These are phyloP conservation scores for Platysteira castanea DNA, from an alignment of 2,113 vertebrate genomes.

Conservation along the genomic window DNA sequence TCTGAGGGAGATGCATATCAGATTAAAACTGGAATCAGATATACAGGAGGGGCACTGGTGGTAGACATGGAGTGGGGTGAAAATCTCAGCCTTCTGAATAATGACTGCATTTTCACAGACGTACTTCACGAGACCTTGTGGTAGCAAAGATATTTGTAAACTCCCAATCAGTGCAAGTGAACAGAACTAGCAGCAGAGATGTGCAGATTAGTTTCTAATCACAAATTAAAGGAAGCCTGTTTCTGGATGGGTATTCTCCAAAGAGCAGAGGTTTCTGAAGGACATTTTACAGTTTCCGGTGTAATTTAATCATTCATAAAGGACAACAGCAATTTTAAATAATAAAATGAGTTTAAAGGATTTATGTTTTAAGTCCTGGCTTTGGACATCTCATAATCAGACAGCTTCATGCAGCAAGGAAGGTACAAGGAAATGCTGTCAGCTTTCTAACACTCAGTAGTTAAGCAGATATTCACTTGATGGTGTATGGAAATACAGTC, in stretches of 20 bases:
- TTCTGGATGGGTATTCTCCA: neutral
- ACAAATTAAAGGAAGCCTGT: neutral
- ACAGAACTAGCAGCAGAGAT: conserved; percentile 8
- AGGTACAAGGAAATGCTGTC: neutral
- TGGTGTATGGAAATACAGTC: neutral
- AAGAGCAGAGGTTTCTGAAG: neutral
- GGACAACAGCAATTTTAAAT: neutral
- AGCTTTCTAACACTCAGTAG: neutral
- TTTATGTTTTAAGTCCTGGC: neutral
- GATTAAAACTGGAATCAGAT: neutral
- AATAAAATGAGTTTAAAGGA: neutral
- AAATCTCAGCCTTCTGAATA: neutral
- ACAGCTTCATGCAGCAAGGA: neutral
- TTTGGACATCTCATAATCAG: neutral
- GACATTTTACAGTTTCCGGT: neutral
- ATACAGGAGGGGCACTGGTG: neutral
- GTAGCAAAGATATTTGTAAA: conserved; percentile 8
- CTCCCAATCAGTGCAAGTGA: neutral
- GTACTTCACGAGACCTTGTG: neutral
- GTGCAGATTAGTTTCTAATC: neutral
- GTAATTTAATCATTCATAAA: neutral
- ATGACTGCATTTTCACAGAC: neutral
- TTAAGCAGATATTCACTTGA: neutral
- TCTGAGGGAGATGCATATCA: neutral
- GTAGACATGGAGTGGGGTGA: neutral